Conservation (phyloP, 2,113 vertebrate species). For the Empidonax alnorum region DNA sequence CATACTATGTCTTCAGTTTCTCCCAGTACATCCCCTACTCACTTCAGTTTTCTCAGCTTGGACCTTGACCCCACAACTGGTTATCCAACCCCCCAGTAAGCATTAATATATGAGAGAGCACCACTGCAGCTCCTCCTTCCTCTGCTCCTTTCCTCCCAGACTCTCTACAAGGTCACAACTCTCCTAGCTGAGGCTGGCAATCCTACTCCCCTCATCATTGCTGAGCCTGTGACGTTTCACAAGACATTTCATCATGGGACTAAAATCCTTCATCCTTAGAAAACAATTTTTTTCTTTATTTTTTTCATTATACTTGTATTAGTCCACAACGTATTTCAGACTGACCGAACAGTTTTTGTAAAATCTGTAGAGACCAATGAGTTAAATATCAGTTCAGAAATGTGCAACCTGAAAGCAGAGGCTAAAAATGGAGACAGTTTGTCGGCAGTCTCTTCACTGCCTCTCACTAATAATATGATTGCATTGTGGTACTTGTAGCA, state of each 20-base stretch:
- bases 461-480: background rate
- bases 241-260: background rate
- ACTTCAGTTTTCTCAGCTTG: background rate
- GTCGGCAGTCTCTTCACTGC: background rate
- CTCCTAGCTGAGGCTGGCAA: background rate
- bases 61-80: background rate
- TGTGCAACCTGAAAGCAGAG: background rate
- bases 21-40: background rate
- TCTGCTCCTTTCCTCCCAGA: background rate
- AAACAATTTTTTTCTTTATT: background rate
- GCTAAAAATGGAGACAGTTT: background rate
- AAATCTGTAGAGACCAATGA: background rate
- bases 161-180: background rate
- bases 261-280: background rate
- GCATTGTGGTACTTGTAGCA: background rate
- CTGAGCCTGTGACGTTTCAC: background rate
- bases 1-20: background rate
- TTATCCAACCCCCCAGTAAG: rapidly evolving
- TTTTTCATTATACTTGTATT: background rate
- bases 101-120: background rate
- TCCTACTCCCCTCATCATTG: background rate
- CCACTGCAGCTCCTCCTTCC: background rate
- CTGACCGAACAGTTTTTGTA: background rate
- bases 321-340: background rate
- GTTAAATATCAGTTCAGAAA: background rate